Evolutionary conservation across 2,797 vertebrate genomes (phyloP).

Genomic region (Etheostoma nigrum): DNA sequence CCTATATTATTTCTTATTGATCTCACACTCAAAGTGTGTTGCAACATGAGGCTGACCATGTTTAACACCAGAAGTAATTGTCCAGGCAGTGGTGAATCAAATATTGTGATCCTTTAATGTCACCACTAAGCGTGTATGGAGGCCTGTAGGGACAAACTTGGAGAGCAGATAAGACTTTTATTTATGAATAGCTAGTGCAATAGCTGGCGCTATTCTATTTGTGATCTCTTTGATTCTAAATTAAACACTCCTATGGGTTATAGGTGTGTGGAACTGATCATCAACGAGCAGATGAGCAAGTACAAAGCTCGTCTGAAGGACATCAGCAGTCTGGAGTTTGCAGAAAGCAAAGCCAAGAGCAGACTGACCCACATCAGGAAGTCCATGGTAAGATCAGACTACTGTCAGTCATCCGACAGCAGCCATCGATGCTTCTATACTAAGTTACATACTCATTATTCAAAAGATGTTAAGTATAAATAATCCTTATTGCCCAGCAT

Average conservation of each 20-base stretch:
- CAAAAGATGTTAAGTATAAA: neutral
- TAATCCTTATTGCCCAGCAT: neutral
- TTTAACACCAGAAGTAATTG: neutral
- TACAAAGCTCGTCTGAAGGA: slow-evolving; percentile 96
- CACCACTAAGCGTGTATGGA: neutral
- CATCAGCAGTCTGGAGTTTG: slow-evolving; percentile 97
- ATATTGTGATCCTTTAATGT: neutral
- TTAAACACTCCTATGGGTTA: neutral
- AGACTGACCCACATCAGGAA: slow-evolving; percentile 93
- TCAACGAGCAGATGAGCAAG: slow-evolving; percentile 97
- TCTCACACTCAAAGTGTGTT: neutral
- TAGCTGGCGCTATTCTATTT: neutral
- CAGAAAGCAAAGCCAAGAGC: slow-evolving; percentile 97
- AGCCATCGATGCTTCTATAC: neutral
- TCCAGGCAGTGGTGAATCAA: neutral
- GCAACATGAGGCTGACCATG: neutral
- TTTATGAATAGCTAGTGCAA: neutral
- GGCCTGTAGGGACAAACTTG: slow-evolving; percentile 3
- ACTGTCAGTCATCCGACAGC: neutral
- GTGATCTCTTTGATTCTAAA: neutral
- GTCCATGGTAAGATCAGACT: slow-evolving; percentile 91
- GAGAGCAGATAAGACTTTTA: neutral
- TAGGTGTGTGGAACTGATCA: slow-evolving; percentile 95
- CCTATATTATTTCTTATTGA: neutral
- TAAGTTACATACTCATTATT: neutral